Conservation (phyloP, 2,113 vertebrate species). For the Ictalurus punctatus region DNA sequence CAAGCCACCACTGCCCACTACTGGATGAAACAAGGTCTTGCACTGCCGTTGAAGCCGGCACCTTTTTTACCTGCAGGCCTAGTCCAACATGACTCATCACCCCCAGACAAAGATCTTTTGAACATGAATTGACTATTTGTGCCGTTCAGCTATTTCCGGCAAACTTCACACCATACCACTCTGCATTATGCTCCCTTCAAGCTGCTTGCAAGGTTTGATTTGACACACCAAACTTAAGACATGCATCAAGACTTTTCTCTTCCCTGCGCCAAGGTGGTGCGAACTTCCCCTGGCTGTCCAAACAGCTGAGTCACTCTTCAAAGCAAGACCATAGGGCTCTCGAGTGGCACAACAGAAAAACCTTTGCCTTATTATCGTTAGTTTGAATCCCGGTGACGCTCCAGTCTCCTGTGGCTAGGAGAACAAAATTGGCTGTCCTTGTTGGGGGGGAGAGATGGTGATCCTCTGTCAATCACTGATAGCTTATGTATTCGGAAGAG, state of each 20-base stretch:
- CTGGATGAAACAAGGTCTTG: neutral
- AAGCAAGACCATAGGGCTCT: neutral
- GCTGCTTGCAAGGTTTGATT: too few species aligned
- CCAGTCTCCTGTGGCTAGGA: neutral
- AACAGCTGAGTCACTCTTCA: neutral
- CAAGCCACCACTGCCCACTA: too few species aligned
- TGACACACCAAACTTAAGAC: neutral
- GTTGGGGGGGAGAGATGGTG: neutral
- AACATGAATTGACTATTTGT: too few species aligned
- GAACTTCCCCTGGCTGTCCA: neutral
- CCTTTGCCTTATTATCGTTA: neutral
- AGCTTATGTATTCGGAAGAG: neutral
- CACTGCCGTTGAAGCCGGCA: neutral
- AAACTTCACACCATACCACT: neutral
- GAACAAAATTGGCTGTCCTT: neutral
- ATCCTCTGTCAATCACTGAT: neutral
- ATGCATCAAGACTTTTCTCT: neutral
- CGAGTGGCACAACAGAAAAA: neutral
- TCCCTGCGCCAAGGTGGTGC: neutral
- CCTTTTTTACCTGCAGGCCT: neutral
- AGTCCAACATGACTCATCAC: neutral
- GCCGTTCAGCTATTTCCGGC: neutral
- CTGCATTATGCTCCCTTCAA: neutral
- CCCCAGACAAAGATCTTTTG: neutral
- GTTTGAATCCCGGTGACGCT: neutral